These are phyloP conservation scores for Chinchilla lanigera DNA, from an alignment of 2,113 vertebrate species.

Conservation along the genomic window DNA sequence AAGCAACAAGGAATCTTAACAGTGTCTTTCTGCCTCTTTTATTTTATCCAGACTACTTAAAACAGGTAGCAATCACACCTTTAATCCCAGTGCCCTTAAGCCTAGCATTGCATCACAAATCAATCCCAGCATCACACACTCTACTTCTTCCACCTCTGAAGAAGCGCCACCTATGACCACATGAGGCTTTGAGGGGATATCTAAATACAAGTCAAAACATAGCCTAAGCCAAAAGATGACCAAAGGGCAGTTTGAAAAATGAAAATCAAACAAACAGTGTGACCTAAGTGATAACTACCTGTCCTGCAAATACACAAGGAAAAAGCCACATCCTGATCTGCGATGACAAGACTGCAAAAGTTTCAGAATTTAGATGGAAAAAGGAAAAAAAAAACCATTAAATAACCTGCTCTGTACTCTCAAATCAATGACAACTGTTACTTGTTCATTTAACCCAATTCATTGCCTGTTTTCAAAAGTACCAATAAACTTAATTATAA, in stretches of 20 bases:
- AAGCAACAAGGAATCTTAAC: no score
- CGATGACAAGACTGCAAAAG: not conserved
- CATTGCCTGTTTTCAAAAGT: not conserved
- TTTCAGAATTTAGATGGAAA: not conserved
- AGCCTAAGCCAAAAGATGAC: not conserved
- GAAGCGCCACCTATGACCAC: no score
- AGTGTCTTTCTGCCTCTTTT: no score
- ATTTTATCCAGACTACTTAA: no score
- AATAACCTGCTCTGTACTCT: not conserved
- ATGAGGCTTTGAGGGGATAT: no score
- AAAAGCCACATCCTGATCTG: not conserved
- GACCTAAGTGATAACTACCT: not conserved
- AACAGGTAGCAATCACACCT: no score
- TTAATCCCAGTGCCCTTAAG: no score
- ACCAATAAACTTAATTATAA: no score
- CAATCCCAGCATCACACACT: no score
- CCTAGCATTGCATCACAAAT: no score
- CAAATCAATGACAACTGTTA: not conserved
- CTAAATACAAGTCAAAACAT: no score
- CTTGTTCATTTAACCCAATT: not conserved
- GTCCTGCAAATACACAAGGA: not conserved
- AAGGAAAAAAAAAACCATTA: not conserved
- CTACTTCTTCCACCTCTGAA: no score
- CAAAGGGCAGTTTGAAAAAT: not conserved
- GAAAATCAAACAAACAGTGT: not conserved